Base-by-base conservation (phyloP, 2,888 invertebrate genomes). In the Terebella lapidaria region DNA sequence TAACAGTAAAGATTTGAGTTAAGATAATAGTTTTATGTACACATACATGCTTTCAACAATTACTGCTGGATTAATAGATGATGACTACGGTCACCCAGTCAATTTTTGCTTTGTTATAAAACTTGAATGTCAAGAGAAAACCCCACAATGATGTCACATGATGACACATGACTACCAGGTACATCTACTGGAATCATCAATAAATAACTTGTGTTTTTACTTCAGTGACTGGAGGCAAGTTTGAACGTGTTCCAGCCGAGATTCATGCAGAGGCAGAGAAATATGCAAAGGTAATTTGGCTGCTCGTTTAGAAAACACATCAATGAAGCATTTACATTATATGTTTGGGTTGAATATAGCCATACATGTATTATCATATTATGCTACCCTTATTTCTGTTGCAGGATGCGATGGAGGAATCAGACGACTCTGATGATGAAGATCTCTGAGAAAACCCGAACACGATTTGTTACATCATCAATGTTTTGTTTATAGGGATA, bases 231-330 rank as follows among this genome's bases (percentile, higher is more conserved):
- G 84, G 87, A 20, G 94, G 94, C 0, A 82, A 84, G 57, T 94
- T 94, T 81, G 86, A 90, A 74, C 81, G 89, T 61, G 93, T 95
- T 18, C 92, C 94, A 0, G 83, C 85, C 1, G 86, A 86, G 46
- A 77, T 91, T 0, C 90, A 87, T 72, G 82, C 85, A 1, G 91
- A 91, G 72, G 92, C 93, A n/a, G 94, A 95, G 76, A 87, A 87
- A 70, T 87, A 87, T 74, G 94, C 95, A 28, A 92, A 92, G 73
- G 80, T 81, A 64, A 58, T 60, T n/a, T n/a, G n/a, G n/a, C n/a
- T n/a, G n/a, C n/a, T n/a, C 60, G 5, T 35, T 46, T 26, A 26
- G 15, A 18, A 25, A 20, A 18, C n/a, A 52, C 5, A 24, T 24
- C n/a, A n/a, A 35, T 5, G 30, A 22, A n/a, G 15, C 5, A 28